Percentiles rank a stretch among this genome's conserved stretches.
Evolutionary conservation across 2,113 vertebrate species (phyloP).

Genomic region (Montifringilla adamsi): DNA sequence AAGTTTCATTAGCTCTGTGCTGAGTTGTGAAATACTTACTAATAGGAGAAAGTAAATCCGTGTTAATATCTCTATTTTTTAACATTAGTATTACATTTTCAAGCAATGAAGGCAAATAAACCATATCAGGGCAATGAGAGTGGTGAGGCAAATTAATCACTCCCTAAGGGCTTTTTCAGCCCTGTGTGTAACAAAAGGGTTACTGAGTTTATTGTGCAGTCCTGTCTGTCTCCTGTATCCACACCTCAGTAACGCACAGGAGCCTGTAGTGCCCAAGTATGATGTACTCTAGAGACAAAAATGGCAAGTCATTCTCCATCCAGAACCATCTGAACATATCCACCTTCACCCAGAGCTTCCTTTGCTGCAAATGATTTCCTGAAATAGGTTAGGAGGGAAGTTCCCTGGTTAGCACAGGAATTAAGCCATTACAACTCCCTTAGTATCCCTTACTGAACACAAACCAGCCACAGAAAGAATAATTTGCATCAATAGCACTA

Average conservation of each 20-base stretch:
- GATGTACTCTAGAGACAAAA: neutral
- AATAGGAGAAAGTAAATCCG: neutral
- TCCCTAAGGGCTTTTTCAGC: neutral
- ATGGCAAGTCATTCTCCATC: neutral
- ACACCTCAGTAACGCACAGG: neutral
- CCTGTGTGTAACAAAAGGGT: neutral
- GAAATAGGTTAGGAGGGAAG: neutral
- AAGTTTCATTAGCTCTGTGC: neutral
- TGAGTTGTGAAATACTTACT: neutral
- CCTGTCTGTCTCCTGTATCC: neutral
- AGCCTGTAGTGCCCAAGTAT: neutral
- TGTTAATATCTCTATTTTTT: neutral
- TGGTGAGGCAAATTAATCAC: neutral
- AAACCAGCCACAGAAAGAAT: neutral
- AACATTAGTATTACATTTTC: neutral
- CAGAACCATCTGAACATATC: neutral
- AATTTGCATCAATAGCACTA: neutral
- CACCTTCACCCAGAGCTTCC: neutral
- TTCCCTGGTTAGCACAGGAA: neutral
- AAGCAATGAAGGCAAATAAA: neutral
- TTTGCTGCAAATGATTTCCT: neutral
- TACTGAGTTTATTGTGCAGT: neutral
- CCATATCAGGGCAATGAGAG: neutral
- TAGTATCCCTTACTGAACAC: neutral
- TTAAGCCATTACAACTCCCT: neutral